Conservation (phyloP, 2,113 vertebrate species). For the Laterallus jamaicensis region DNA sequence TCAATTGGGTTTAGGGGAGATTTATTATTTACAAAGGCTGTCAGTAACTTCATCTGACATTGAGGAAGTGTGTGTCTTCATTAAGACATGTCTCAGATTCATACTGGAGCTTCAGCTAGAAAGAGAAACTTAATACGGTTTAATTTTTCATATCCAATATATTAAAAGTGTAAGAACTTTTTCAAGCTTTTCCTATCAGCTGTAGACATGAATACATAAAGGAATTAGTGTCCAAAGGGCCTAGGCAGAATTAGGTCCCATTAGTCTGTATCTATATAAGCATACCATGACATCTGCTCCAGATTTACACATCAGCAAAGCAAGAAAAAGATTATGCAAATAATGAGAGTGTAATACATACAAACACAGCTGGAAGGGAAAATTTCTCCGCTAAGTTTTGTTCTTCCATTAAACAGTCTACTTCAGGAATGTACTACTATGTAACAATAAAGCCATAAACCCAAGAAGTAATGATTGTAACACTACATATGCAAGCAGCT, state of each 20-base stretch:
- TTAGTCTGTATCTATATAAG: not conserved
- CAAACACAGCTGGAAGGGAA: accelerated
- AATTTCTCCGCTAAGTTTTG: not conserved
- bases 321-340: not conserved
- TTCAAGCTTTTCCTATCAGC: not conserved
- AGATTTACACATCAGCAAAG: not conserved
- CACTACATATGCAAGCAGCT: not conserved
- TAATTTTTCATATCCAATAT: not conserved
- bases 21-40: not conserved
- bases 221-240: not conserved
- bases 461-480: not conserved
- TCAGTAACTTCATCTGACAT: not conserved
- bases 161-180: not conserved
- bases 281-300: not conserved
- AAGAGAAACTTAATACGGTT: not conserved
- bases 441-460: not conserved
- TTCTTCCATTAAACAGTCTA: not conserved
- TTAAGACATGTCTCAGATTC: not conserved
- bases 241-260: not conserved
- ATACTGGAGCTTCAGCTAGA: not conserved
- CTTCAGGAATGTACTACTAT: not conserved
- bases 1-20: accelerated
- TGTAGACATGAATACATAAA: not conserved
- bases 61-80: not conserved
- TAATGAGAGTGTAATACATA: not conserved